These are phyloP conservation scores for Acrobasis repandana DNA, from an alignment of 2,888 invertebrate species.

Conservation along the genomic window DNA sequence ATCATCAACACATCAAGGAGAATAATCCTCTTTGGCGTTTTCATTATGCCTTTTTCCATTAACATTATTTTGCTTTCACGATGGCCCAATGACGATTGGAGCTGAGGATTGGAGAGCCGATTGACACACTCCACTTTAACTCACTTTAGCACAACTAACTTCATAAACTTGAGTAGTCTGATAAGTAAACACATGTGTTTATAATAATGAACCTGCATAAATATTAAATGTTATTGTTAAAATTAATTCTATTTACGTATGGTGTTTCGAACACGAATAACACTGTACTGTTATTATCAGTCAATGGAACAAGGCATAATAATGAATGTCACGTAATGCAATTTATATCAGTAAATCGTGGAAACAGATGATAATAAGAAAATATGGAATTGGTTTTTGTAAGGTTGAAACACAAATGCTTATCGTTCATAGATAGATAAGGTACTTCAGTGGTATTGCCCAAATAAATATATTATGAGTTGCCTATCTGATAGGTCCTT, in stretches of 20 bases:
- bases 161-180: no score
- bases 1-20: conserved; percentile 87
- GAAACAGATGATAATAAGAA: not conserved
- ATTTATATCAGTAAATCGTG: not conserved
- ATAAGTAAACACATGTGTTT: no score
- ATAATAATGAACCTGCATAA: no score
- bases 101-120: no score
- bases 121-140: no score
- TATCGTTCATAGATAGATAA: not conserved
- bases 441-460: no score
- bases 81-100: no score
- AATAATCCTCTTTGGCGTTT: conserved; percentile 68
- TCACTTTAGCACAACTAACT: no score
- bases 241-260: not conserved
- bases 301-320: no score
- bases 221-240: no score
- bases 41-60: conserved; percentile 45
- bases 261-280: not conserved
- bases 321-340: not conserved
- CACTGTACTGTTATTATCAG: not conserved
- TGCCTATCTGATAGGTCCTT: no score
- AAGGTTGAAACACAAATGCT: not conserved
- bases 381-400: not conserved
- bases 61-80: not conserved
- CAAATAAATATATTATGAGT: no score